Evolutionary conservation across 2,113 vertebrate genomes (phyloP).

Genomic region (Crotalus tigris): DNA sequence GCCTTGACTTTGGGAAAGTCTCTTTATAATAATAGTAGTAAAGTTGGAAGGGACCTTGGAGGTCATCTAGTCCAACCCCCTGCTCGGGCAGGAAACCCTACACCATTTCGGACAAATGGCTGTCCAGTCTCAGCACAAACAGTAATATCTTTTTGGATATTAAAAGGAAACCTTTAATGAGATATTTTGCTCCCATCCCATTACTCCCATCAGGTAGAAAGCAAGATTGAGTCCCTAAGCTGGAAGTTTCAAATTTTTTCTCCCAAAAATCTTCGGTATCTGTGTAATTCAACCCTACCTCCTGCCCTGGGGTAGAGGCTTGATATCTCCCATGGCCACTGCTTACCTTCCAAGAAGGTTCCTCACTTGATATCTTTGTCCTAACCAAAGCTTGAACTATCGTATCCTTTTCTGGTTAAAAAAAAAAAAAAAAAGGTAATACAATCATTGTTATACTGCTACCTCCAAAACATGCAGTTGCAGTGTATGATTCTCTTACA

Average conservation of each 20-base stretch:
- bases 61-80: no score
- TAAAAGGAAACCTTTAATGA: not conserved
- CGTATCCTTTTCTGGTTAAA: not conserved
- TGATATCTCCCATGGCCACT: not conserved
- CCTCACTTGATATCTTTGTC: not conserved
- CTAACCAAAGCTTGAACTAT: not conserved
- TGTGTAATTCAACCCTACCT: not conserved
- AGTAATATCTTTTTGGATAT: not conserved
- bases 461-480: not conserved
- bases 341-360: not conserved
- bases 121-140: not conserved
- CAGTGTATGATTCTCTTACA: not conserved
- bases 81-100: no score
- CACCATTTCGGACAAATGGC: no score
- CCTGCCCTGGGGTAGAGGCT: not conserved
- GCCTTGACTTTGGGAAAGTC: not conserved
- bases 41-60: no score
- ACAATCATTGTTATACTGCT: not conserved
- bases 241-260: not conserved
- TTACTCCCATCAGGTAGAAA: not conserved
- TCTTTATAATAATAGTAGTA: not conserved
- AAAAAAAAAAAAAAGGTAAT: not conserved
- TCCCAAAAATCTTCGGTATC: not conserved
- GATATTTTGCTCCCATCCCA: not conserved
- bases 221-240: not conserved